phyloP scores from a whole-genome alignment of 2,797 vertebrate species.

The Microchirus variegatus region DNA sequence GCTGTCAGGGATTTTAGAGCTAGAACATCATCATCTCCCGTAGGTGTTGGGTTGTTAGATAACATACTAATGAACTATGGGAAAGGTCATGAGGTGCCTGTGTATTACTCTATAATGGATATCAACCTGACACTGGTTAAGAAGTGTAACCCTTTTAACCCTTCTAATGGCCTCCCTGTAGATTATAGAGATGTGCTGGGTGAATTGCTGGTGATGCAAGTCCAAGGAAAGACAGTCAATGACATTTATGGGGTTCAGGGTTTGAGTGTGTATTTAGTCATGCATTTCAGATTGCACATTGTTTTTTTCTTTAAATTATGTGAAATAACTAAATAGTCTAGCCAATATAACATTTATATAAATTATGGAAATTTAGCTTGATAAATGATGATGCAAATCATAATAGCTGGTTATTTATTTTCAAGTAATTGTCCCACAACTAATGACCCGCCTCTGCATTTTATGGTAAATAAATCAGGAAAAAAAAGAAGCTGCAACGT shows the following conservation, averaged over 20 bases:
- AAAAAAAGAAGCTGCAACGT: background rate
- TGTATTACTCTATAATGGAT: background rate
- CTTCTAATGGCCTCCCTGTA: background rate
- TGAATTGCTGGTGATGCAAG: background rate
- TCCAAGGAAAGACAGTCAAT: background rate
- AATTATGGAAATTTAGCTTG: background rate
- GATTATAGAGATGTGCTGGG: background rate
- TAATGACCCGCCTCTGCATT: background rate
- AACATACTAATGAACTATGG: background rate
- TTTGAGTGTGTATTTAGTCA: too few relatives aligned
- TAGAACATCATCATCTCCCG: background rate
- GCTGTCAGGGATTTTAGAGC: background rate
- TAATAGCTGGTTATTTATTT: constrained; percentile 1
- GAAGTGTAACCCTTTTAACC: background rate
- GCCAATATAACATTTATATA: too few relatives aligned
- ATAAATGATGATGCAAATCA: background rate
- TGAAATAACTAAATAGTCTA: too few relatives aligned
- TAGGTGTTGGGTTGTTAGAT: background rate
- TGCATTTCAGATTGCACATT: too few relatives aligned
- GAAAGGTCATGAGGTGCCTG: background rate
- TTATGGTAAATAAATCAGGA: constrained; percentile 1
- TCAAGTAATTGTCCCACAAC: background rate
- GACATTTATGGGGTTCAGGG: background rate
- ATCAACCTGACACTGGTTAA: constrained; percentile 1
- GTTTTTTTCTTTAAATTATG: too few relatives aligned